Conservation (phyloP, 2,797 vertebrate genomes). For the Enteromius unitaeniatus region DNA sequence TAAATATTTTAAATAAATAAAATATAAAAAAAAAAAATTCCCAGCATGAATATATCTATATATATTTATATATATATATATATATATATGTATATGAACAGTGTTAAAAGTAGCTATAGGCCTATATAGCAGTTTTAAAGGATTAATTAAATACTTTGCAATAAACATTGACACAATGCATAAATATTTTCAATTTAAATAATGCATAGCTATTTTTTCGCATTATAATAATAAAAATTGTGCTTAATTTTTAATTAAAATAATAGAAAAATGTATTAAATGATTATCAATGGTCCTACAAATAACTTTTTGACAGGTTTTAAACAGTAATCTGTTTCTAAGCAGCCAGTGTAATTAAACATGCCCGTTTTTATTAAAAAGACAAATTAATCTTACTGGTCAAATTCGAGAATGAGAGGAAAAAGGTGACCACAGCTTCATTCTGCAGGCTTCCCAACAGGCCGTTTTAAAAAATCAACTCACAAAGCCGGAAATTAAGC, state of each 20-base stretch:
- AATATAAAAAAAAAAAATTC: too few species aligned
- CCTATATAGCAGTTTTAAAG: neutral
- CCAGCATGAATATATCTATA: too few species aligned
- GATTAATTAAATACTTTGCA: neutral
- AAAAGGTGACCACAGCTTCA: neutral
- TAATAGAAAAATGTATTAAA: neutral
- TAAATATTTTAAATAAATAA: neutral
- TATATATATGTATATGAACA: too few species aligned
- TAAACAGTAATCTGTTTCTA: neutral
- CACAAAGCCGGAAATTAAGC: conserved; percentile 45
- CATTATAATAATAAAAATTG: neutral
- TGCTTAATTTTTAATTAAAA: neutral
- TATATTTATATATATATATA: too few species aligned
- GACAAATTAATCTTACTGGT: conserved; percentile 14
- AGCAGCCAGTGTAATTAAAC: neutral
- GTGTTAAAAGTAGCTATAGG: neutral
- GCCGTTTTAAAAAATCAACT: conserved; percentile 18
- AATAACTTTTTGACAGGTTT: neutral
- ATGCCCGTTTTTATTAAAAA: conserved; percentile 14
- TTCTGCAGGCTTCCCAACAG: conserved; percentile 17
- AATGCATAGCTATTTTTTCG: neutral
- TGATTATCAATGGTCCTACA: neutral
- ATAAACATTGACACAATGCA: neutral
- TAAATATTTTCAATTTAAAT: neutral
- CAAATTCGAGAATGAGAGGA: neutral